These are phyloP conservation scores for Temnothorax nylanderi DNA, from an alignment of 1,140 invertebrate species.

Conservation along the genomic window DNA sequence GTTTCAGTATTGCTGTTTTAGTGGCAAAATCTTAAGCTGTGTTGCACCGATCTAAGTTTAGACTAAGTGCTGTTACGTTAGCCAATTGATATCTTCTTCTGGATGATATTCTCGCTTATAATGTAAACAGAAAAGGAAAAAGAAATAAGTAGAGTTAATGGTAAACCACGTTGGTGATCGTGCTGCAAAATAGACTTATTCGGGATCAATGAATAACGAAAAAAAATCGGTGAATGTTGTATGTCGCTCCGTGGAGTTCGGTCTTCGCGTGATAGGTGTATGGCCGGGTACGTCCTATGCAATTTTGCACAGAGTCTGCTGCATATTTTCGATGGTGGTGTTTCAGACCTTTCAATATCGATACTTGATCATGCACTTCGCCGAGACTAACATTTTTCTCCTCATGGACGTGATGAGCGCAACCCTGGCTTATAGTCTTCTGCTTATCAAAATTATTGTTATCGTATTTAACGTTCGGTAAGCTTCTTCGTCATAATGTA, in stretches of 20 bases:
- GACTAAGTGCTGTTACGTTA: background rate
- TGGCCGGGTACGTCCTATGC: conserved; percentile 46
- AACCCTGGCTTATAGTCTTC: conserved; percentile 7
- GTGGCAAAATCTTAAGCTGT: background rate
- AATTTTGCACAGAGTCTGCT: conserved; percentile 10
- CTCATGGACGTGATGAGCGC: conserved; percentile 57
- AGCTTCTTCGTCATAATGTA: background rate
- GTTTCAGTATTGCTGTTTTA: background rate
- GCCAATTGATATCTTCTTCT: background rate
- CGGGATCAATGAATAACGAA: background rate
- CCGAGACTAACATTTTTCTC: background rate
- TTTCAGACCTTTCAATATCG: conserved; percentile 47
- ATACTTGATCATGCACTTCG: conserved; percentile 41
- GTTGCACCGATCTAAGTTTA: background rate
- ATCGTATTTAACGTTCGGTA: conserved; percentile 36
- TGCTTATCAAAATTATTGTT: conserved; percentile 55
- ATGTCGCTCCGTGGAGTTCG: conserved; percentile 39
- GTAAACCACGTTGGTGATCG: background rate
- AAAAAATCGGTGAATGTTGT: background rate
- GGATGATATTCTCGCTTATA: background rate
- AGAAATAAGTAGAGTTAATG: background rate
- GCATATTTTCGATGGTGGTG: background rate
- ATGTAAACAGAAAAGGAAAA: background rate
- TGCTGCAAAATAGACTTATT: background rate
- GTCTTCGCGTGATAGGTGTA: conserved; percentile 41